phyloP scores from a whole-genome alignment of 2,888 invertebrate genomes.

The Portevinia maculata region DNA sequence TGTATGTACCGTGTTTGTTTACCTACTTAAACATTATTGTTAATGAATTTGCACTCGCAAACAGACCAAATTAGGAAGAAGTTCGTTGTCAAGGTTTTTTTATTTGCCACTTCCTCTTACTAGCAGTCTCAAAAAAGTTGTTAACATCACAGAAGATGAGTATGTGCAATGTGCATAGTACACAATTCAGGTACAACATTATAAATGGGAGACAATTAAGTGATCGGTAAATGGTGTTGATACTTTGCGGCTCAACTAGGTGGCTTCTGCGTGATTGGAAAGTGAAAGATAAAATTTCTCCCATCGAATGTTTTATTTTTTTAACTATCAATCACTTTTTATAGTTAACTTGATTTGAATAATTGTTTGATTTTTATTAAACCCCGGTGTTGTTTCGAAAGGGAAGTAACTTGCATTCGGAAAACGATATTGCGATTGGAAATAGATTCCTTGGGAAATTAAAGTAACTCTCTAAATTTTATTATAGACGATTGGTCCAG shows the following conservation, averaged over 20 bases:
- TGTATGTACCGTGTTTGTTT: conserved; percentile 27
- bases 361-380: conserved; percentile 1
- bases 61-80: conserved; percentile 56
- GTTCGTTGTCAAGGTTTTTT: conserved; percentile 70
- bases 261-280: conserved; percentile 18
- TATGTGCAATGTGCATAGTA: conserved; percentile 10
- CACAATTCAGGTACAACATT: conserved; percentile 7
- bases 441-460: no score
- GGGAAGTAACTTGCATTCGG: no score
- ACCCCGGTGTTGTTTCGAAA: no score
- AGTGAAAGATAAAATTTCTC: conserved; percentile 44
- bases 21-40: conserved; percentile 61
- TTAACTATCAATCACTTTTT: conserved; percentile 1
- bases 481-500: no score
- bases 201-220: conserved; percentile 40
- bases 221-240: conserved; percentile 51
- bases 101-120: conserved; percentile 19
- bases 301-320: conserved; percentile 4
- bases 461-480: no score
- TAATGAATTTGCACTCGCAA: conserved; percentile 59
- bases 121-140: conserved; percentile 26
- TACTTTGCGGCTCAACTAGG: conserved; percentile 1
- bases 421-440: no score
- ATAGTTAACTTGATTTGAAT: background rate
- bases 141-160: conserved; percentile 31